Base-by-base conservation (phyloP, 1,140 invertebrate species). In the Diploscapter pachys region DNA sequence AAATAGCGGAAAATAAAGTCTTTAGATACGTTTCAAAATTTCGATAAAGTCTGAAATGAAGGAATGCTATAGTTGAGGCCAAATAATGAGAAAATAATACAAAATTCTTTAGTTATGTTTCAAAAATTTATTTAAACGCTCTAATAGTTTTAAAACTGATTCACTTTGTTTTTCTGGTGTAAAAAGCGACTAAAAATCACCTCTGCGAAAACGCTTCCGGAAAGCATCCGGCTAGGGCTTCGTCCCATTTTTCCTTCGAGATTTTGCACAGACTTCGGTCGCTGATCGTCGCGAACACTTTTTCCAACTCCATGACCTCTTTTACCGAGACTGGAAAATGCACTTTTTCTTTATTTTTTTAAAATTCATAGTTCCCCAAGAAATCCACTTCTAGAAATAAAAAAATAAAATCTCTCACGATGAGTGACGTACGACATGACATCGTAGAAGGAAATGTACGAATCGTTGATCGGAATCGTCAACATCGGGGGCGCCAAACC, bases 401-500 rank as follows among this genome's bases (percentile, higher is more conserved):
- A 31, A 51, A 54, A 68, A 68, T 31, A 13, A 71, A 11, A 67
- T 11, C 53, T 54, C 75, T 66, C 55, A 76, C 75, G 63, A 63
- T 76, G 75, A 4, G 75, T 76, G 4, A 76, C 75, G 63, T 76
- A 76, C 53, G 68, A 64, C 75, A 76, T 76, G 3, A 76, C 75
- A 52, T 76, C 75, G 63, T 71, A 76, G 48, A 76, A 76, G 2
- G 69, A 71, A 3, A 76, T 76, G 50, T 76, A 76, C 4, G 72
- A 63, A 50, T 76, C 75, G 53, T 76, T 76, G 31, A 71, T 49
- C 3, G 75, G 75, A 59, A 76, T 72, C 4, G 75, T 76, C 2
- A 76, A 53, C 9, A 63, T 55, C 2, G 75, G 75, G 3, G 75
- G 75, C 3, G 61, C 54, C 3, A 76, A 53, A 51, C 75, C 75